Conservation (phyloP, 2,797 vertebrate species). For the Emydoidea blandingii region DNA sequence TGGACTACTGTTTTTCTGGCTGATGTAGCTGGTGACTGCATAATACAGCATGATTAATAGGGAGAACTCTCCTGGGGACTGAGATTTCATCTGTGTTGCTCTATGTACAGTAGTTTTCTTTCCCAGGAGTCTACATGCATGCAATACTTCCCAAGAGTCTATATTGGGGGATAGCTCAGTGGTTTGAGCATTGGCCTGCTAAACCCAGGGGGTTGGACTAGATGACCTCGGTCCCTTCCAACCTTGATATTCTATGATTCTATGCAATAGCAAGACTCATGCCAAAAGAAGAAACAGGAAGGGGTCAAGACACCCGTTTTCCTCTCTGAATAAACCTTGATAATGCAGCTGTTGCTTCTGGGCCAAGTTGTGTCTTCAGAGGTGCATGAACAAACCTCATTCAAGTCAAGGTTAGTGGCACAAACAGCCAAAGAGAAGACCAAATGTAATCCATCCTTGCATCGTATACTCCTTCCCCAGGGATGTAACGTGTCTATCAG, state of each 20-base stretch:
- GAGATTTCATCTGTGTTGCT: not conserved
- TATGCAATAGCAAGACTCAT: not conserved
- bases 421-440: not conserved
- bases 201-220: no score
- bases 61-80: not conserved
- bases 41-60: not conserved
- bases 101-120: not conserved
- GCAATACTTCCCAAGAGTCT: no score
- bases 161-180: no score
- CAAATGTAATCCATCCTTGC: fast-evolving
- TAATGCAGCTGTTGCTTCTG: not conserved
- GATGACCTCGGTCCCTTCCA: no score
- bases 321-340: not conserved
- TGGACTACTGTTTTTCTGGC: not conserved
- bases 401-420: not conserved
- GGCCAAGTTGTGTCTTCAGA: not conserved
- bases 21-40: not conserved
- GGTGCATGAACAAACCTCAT: not conserved
- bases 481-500: not conserved
- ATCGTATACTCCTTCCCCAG: not conserved
- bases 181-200: no score
- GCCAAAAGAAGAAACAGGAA: not conserved
- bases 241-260: not conserved
- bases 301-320: not conserved
- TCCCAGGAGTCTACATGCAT: not conserved